phyloP scores from a whole-genome alignment of 2,797 vertebrate genomes.

The Brachyalestes nurse region DNA sequence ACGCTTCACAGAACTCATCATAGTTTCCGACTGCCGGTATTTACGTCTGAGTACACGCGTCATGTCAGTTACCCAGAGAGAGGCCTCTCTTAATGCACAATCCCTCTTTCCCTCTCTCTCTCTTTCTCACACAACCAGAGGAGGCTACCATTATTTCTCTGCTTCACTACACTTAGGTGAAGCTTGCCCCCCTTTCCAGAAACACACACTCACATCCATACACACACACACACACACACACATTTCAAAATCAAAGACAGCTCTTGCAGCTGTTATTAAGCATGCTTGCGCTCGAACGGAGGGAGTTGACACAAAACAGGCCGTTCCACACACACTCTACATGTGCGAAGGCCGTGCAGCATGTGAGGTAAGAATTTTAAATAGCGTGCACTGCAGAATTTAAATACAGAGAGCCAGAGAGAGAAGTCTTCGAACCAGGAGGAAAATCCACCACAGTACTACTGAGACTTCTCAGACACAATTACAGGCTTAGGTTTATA shows the following conservation, averaged over 20 bases:
- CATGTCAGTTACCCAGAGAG: conserved; percentile 98
- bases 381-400: conserved; percentile 50
- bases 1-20: conserved; percentile 99
- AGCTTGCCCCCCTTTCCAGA: conserved; percentile 78
- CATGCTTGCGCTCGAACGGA: conserved; percentile 82
- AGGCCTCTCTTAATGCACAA: conserved; percentile 92
- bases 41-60: conserved; percentile 99
- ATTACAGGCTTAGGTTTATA: not conserved
- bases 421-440: not conserved
- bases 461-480: conserved; percentile 5
- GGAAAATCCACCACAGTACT: not conserved
- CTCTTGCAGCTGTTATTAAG: conserved; percentile 84
- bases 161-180: conserved; percentile 97
- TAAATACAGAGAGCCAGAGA: conserved; percentile 34
- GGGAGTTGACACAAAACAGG: conserved; percentile 68
- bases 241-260: conserved; percentile 91
- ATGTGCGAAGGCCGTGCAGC: conserved; percentile 65
- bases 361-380: conserved; percentile 73
- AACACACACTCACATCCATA: conserved; percentile 34
- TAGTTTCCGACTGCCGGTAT: conserved; percentile 99
- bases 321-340: conserved; percentile 59
- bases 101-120: conserved; percentile 58
- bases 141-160: conserved; percentile 94
- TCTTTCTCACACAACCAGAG: conserved; percentile 76
- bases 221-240: conserved; percentile 58